These are phyloP conservation scores for Philereme transversata DNA, from an alignment of 2,888 invertebrate genomes.

Conservation along the genomic window DNA sequence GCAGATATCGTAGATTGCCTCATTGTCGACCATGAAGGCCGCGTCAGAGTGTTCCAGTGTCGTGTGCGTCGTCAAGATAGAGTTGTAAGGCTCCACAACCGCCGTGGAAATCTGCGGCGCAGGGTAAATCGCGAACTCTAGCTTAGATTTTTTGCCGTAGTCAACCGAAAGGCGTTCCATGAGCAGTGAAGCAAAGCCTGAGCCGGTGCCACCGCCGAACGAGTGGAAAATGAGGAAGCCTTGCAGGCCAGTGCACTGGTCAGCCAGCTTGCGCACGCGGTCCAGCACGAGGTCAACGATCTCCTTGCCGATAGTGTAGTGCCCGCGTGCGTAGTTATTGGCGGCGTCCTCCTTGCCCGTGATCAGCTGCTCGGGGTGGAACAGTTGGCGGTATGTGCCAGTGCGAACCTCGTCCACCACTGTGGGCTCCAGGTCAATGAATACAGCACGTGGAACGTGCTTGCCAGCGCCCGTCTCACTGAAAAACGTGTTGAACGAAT, in stretches of 20 bases:
- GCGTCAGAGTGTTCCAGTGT: slow-evolving; percentile 97
- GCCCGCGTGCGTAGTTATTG: slow-evolving; percentile 98
- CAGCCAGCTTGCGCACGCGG: slow-evolving; percentile 92
- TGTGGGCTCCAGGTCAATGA: slow-evolving; percentile 97
- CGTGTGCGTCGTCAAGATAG: slow-evolving; percentile 97
- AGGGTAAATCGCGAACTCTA: slow-evolving; percentile 97
- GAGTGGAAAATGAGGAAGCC: slow-evolving; percentile 98
- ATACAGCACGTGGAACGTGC: slow-evolving; percentile 96
- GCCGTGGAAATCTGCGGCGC: slow-evolving; percentile 95
- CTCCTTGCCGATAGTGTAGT: slow-evolving; percentile 98
- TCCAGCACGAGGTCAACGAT: slow-evolving; percentile 95
- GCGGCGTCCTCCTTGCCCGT: slow-evolving; percentile 98
- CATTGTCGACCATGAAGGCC: slow-evolving; percentile 97
- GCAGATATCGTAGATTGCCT: slow-evolving; percentile 95
- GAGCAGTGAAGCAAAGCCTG: slow-evolving; percentile 96
- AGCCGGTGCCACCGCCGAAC: slow-evolving; percentile 96
- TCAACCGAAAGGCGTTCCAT: slow-evolving; percentile 98
- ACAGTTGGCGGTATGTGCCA: slow-evolving; percentile 96
- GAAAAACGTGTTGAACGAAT: slow-evolving; percentile 97
- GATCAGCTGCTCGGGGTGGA: slow-evolving; percentile 98
- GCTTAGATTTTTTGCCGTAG: slow-evolving; percentile 97
- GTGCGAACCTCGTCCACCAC: slow-evolving; percentile 97
- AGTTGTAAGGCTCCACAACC: slow-evolving; percentile 98
- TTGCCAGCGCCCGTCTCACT: slow-evolving; percentile 97
- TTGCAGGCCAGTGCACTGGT: slow-evolving; percentile 95